phyloP scores from a whole-genome alignment of 92 coral and sea anemone genomes.

The Heteractis magnifica region DNA sequence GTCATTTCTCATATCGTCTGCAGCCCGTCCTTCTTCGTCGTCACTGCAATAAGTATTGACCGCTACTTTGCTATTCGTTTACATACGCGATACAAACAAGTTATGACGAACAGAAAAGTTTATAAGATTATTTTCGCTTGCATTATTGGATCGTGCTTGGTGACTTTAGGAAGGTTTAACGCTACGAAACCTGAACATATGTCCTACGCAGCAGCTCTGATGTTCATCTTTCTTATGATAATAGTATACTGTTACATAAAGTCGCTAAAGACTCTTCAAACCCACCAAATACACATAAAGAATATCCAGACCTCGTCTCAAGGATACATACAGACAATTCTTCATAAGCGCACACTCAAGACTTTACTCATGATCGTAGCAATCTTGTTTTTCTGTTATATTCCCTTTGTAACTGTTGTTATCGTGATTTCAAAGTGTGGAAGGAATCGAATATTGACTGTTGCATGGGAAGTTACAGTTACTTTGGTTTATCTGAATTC shows the following conservation, averaged over 20 bases:
- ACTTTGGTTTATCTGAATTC: slow-evolving; percentile 1
- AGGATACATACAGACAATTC: not conserved
- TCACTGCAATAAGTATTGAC: slow-evolving; percentile 18
- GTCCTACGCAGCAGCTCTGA: not conserved
- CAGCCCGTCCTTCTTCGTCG: slow-evolving; percentile 21
- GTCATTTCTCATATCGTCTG: slow-evolving; percentile 26
- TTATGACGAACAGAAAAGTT: not conserved
- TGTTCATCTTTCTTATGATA: slow-evolving; percentile 8
- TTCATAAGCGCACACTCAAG: not conserved
- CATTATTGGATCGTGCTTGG: not conserved
- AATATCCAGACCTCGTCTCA: not conserved
- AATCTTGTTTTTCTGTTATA: not conserved
- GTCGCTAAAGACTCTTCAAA: not conserved
- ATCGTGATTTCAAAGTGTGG: slow-evolving; percentile 10
- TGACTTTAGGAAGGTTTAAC: not conserved
- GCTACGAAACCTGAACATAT: slow-evolving; percentile 16
- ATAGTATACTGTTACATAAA: slow-evolving; percentile 7
- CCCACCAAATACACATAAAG: not conserved
- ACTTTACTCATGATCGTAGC: slow-evolving; percentile 2
- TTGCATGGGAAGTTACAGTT: slow-evolving; percentile 7
- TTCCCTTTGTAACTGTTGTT: slow-evolving; percentile 17
- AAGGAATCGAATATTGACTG: not conserved
- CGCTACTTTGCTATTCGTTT: slow-evolving; percentile 17
- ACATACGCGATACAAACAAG: slow-evolving; percentile 2
- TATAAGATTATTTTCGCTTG: not conserved